These are phyloP conservation scores for Mus spretus DNA, from an alignment of 2,797 vertebrate species.

Conservation along the genomic window DNA sequence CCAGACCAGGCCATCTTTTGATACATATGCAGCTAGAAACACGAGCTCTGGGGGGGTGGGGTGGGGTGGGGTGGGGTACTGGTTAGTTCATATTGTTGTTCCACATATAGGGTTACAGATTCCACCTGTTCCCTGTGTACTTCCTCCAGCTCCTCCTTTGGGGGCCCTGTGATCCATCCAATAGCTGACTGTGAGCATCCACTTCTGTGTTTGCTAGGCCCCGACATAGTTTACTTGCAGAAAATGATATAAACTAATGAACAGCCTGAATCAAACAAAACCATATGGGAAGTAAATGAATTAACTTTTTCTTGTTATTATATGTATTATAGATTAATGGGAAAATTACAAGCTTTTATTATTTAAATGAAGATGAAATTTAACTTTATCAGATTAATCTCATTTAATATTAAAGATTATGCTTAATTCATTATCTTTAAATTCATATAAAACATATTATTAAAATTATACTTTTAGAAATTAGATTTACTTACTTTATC, in stretches of 20 bases:
- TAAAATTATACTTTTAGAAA: slow-evolving; percentile 26
- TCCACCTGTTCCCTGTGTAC: too few species aligned
- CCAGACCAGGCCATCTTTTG: too few species aligned
- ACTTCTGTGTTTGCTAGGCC: too few species aligned
- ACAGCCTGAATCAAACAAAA: background rate
- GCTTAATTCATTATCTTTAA: background rate
- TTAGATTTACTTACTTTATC: slow-evolving; percentile 47
- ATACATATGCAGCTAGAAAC: too few species aligned
- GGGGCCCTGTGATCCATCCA: too few species aligned
- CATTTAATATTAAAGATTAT: background rate
- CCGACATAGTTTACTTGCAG: background rate
- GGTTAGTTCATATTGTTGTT: too few species aligned
- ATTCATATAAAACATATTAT: background rate
- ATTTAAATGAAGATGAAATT: slow-evolving; percentile 27
- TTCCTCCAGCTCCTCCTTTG: too few species aligned
- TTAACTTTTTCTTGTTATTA: background rate
- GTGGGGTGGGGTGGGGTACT: too few species aligned
- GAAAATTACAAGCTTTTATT: background rate
- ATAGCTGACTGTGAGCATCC: too few species aligned
- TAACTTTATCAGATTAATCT: background rate
- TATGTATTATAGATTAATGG: background rate
- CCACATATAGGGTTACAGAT: too few species aligned
- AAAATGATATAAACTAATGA: background rate
- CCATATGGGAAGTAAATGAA: background rate
- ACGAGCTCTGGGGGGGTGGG: too few species aligned